phyloP scores from a whole-genome alignment of 2,113 vertebrate species.

The Poeciliopsis retropinna region DNA sequence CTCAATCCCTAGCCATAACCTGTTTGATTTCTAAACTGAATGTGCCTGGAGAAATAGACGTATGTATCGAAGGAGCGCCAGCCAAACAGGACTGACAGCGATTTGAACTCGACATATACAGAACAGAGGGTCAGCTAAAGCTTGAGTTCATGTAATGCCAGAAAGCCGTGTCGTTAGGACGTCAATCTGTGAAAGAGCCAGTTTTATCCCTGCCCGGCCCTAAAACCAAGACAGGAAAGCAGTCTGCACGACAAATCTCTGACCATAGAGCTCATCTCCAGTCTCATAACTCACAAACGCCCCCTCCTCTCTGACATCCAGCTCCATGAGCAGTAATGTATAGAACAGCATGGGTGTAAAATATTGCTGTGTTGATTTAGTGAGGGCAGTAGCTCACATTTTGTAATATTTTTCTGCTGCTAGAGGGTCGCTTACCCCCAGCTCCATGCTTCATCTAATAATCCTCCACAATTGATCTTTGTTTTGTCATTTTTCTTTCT shows the following conservation, averaged over 20 bases:
- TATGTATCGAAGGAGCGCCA: neutral
- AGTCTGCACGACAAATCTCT: neutral
- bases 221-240: conserved; percentile 24
- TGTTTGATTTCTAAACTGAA: too few relatives aligned
- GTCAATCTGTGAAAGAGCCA: neutral
- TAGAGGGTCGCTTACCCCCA: conserved; percentile 7
- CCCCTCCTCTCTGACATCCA: conserved; percentile 9
- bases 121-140: neutral
- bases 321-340: conserved; percentile 32
- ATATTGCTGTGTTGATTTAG: conserved; percentile 28
- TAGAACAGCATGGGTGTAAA: conserved; percentile 24
- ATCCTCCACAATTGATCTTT: conserved; percentile 37
- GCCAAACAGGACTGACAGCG: neutral
- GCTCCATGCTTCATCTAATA: conserved; percentile 48
- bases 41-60: too few relatives aligned
- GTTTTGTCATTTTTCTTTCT: conserved; percentile 31
- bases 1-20: too few relatives aligned
- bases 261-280: conserved; percentile 2
- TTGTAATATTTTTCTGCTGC: conserved; percentile 27
- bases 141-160: neutral
- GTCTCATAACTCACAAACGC: conserved; percentile 30
- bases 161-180: neutral
- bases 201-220: conserved; percentile 8
- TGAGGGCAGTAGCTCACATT: conserved; percentile 28
- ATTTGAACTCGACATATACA: neutral